These are phyloP conservation scores for Silurus lanzhouensis DNA, from an alignment of 2,797 vertebrate species.

Conservation along the genomic window DNA sequence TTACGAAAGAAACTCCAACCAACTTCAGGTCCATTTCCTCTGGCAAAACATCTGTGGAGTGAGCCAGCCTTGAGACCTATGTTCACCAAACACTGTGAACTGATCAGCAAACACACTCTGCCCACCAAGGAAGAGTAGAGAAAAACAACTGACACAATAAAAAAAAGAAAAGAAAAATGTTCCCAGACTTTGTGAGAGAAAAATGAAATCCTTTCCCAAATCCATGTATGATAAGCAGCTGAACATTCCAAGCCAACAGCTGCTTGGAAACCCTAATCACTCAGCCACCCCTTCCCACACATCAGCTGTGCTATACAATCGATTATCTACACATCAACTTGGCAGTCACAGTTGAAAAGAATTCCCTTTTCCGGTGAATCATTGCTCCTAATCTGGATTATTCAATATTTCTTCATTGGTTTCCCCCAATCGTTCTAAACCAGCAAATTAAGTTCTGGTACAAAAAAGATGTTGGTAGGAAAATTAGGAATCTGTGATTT, in stretches of 20 bases:
- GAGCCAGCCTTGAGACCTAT: constrained; percentile 52
- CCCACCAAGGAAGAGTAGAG: constrained; percentile 26
- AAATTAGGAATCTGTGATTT: background rate
- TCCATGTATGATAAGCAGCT: background rate
- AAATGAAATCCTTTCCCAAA: background rate
- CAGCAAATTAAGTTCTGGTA: background rate
- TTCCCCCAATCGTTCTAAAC: background rate
- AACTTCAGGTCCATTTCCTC: constrained; percentile 60
- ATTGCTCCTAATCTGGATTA: background rate
- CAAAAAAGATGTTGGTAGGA: background rate
- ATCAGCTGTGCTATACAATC: constrained; percentile 22
- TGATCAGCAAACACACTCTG: constrained; percentile 33
- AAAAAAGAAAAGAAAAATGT: constrained; percentile 3
- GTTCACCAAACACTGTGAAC: constrained; percentile 52
- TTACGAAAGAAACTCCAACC: constrained; percentile 55
- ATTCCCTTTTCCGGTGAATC: background rate
- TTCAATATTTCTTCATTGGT: background rate
- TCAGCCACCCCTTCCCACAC: background rate
- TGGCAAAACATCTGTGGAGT: constrained; percentile 51
- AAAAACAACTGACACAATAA: background rate
- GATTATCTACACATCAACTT: constrained; percentile 21
- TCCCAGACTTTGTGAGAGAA: background rate
- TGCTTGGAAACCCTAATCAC: background rate
- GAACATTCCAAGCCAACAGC: constrained; percentile 8
- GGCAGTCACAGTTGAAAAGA: background rate